Conservation (phyloP, 2,113 vertebrate genomes). For the Crypturellus undulatus region DNA sequence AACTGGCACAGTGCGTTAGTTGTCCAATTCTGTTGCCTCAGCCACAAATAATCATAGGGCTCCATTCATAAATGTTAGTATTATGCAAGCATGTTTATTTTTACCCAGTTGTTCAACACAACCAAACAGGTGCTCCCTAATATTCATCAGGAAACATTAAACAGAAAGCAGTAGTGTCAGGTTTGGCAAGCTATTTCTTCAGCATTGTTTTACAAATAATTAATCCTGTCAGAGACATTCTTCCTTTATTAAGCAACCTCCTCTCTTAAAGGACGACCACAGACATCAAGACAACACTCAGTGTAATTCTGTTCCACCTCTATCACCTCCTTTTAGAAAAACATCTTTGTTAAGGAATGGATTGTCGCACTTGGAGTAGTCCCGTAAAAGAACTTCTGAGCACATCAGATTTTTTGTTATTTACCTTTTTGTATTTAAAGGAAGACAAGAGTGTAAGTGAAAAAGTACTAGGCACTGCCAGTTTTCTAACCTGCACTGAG, state of each 20-base stretch:
- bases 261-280: constrained; percentile 36
- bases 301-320: neutral
- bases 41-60: neutral
- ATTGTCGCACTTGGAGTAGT: neutral
- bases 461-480: constrained; percentile 40
- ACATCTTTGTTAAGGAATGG: constrained; percentile 20
- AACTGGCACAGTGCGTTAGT: constrained; percentile 49
- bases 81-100: constrained; percentile 27
- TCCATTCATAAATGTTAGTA: constrained; percentile 33
- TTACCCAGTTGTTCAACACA: constrained; percentile 55
- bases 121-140: constrained; percentile 21
- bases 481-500: neutral
- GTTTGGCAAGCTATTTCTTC: constrained; percentile 45
- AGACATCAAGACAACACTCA: neutral
- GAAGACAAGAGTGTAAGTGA: constrained; percentile 46
- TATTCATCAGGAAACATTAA: constrained; percentile 36
- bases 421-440: neutral
- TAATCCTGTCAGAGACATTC: constrained; percentile 39
- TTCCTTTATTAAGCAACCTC: constrained; percentile 29
- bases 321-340: constrained; percentile 35
- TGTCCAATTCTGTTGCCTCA: constrained; percentile 54
- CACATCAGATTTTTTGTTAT: neutral
- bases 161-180: constrained; percentile 49
- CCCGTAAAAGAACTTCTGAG: constrained; percentile 20
- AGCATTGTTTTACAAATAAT: constrained; percentile 38